Evolutionary conservation across 2,888 invertebrate genomes (phyloP), one percentile per base, ranked within the genome.

Genomic region (Spicauda simplicius): DNA sequence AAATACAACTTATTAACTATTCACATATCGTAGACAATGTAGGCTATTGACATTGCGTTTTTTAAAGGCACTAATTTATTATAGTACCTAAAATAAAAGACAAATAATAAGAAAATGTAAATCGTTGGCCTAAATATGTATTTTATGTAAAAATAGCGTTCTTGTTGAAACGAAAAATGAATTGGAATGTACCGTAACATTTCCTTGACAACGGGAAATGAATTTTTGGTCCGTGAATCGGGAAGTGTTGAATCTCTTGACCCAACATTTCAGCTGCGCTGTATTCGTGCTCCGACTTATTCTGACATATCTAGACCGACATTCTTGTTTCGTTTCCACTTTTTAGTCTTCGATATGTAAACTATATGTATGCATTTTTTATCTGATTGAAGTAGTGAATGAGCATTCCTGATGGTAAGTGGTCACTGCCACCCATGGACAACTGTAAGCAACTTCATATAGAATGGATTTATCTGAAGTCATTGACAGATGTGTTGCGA

Each of bases 121-220:
- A 20, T 19, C 53, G 20, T 20, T 18, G 16, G 1, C 0, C 11
- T 30, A 33, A 52, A 19, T 45, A 8, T 37, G 2, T 25, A 25
- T 25, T 25, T 25, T 25, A 5, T 25, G 12, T 45, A 12, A 57
- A 64, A 59, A 59, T 58, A 58, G 20, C 10, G 41, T 14, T 45
- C 20, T 57, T 58, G n/a, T 18, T 41, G 37, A 59, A 59, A 41
- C 25, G 54, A 59, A 53, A 52, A 65, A 59, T 54, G 59, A 59
- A 59, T 45, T 54, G 18, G 10, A 59, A 45, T 65, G 59, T 45
- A 45, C 58, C 58, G 65, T 65, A 59, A 59, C 65, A 59, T 54
- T 65, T 65, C 58, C 65, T 59, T 65, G 65, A 65, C 65, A 65
- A 45, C 59, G 65, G 65, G 59, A 65, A 65, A 65, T 65, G 54